phyloP scores from a whole-genome alignment of 2,888 invertebrate genomes.

The Tenthredo livida region DNA sequence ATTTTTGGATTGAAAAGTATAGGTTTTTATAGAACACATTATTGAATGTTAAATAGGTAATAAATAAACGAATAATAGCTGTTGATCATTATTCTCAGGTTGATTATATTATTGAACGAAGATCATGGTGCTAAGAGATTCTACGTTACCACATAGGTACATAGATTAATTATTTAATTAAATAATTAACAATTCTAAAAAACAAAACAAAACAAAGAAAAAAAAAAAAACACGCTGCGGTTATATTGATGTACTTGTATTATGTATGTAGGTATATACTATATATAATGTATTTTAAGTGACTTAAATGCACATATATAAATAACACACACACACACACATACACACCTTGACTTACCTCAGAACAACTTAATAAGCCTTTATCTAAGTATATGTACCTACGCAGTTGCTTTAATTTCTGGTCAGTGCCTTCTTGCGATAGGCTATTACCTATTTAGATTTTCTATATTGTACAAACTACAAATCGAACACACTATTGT shows the following conservation, averaged over 20 bases:
- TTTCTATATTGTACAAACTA: constrained; percentile 4
- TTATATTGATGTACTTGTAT: constrained; percentile 44
- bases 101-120: background rate
- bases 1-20: background rate
- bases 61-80: background rate
- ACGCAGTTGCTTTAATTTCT: constrained; percentile 27
- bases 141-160: background rate
- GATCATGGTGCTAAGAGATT: constrained; percentile 14
- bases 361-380: constrained; percentile 20
- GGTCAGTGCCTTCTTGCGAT: constrained; percentile 45
- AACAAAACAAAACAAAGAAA: no score
- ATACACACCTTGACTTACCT: constrained; percentile 30
- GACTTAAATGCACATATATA: background rate
- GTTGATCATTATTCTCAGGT: background rate
- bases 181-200: background rate
- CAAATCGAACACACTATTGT: background rate
- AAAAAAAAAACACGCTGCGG: background rate
- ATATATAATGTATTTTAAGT: constrained; percentile 13
- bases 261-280: background rate
- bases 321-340: background rate
- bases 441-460: constrained; percentile 15
- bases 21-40: background rate
- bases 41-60: background rate
- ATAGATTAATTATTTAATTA: background rate
- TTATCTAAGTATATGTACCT: background rate